Conservation (phyloP, 2,113 vertebrate genomes). For the Takifugu flavidus region DNA sequence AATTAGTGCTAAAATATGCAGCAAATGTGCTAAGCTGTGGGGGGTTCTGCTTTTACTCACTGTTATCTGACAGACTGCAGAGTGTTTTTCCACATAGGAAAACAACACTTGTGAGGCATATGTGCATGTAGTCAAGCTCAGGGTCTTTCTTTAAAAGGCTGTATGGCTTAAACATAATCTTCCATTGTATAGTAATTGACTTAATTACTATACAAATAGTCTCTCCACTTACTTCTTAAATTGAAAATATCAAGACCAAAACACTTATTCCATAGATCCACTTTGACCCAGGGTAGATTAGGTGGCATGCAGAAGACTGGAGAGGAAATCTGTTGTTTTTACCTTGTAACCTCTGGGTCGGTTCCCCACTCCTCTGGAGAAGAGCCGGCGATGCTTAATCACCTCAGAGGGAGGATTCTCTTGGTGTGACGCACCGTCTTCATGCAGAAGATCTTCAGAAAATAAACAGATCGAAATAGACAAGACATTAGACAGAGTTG, state of each 20-base stretch:
- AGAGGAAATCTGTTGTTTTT: conserved; percentile 30
- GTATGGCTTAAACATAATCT: no score
- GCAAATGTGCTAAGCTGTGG: no score
- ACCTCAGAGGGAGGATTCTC: conserved; percentile 36
- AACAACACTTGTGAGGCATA: no score
- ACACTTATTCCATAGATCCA: conserved; percentile 32
- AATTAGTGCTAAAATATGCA: no score
- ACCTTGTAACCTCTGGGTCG: conserved; percentile 67
- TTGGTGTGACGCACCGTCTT: conserved; percentile 14
- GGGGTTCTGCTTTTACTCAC: no score
- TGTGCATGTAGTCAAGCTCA: no score
- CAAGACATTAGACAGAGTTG: neutral
- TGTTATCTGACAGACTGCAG: no score
- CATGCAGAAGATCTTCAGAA: conserved; percentile 16
- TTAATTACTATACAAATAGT: no score
- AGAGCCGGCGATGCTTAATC: conserved; percentile 49
- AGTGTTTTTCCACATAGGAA: no score
- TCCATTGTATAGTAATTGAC: no score
- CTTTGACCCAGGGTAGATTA: conserved; percentile 39
- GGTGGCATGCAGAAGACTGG: neutral
- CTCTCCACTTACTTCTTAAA: no score
- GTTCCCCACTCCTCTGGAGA: conserved; percentile 36
- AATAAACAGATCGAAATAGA: conserved; percentile 1
- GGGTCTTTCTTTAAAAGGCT: no score
- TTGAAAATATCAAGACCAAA: neutral